A percentile compares a stretch with the other conserved stretches of the same genome.
phyloP scores from a whole-genome alignment of 1,140 invertebrate species.

The Papilio xuthus region DNA sequence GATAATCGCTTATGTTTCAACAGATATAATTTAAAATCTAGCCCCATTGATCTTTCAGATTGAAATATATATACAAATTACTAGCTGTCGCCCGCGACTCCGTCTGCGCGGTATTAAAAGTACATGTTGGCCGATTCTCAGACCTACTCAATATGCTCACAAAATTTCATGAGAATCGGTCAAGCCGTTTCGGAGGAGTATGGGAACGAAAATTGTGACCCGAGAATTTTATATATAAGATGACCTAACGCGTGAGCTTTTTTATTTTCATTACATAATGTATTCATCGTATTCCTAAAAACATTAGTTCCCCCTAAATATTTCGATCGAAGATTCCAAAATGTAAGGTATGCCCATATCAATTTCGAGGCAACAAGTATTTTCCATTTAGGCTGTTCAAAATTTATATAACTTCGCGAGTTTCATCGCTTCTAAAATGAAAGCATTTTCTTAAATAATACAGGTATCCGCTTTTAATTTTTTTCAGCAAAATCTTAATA shows the following conservation, averaged over 20 bases:
- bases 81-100: no score
- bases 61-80: not conserved
- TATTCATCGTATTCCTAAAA: not conserved
- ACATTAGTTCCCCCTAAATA: not conserved
- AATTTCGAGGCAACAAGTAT: conserved; percentile 26
- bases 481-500: not conserved
- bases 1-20: conserved; percentile 2
- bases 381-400: conserved; percentile 18
- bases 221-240: no score
- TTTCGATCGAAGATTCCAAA: not conserved
- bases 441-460: conserved; percentile 9
- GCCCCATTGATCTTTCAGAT: no score
- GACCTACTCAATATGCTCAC: no score
- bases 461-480: not conserved
- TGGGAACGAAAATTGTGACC: no score
- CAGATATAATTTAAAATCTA: not conserved
- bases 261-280: not conserved
- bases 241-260: not conserved
- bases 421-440: not conserved
- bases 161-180: no score
- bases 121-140: no score
- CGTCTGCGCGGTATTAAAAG: no score
- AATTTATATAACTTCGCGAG: conserved; percentile 5
- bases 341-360: not conserved
- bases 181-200: no score